Evolutionary conservation across 1,140 invertebrate genomes (phyloP).

Genomic region (Wasmannia auropunctata): DNA sequence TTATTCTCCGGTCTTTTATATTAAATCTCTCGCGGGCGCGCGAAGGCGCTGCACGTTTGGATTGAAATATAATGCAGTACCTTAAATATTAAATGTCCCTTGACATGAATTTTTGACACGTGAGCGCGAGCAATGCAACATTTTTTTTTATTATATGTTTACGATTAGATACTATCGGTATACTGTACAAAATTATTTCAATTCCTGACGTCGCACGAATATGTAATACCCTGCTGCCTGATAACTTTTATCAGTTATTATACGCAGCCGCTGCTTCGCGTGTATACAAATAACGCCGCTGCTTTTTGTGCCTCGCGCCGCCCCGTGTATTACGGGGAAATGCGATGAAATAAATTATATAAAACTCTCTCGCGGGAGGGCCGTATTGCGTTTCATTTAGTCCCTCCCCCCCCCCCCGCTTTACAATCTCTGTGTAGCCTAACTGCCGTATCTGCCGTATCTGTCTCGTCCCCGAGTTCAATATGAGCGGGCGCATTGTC

Average conservation of each 20-base stretch:
- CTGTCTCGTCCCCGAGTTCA: constrained; percentile 47
- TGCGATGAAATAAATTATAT: constrained; percentile 55
- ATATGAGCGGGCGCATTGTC: constrained; percentile 61
- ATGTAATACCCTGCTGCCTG: not conserved
- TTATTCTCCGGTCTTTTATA: not conserved
- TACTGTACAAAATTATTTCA: constrained; percentile 15
- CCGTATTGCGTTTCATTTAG: constrained; percentile 54
- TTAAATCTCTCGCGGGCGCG: not conserved
- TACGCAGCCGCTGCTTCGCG: constrained; percentile 6
- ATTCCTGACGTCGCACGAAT: not conserved
- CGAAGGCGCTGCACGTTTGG: not conserved
- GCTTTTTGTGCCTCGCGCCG: constrained; percentile 1
- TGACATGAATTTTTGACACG: not conserved
- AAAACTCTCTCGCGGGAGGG: constrained; percentile 30
- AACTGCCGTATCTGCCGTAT: constrained; percentile 39
- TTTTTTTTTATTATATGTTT: too few relatives aligned
- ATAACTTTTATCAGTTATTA: constrained; percentile 22
- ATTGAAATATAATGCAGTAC: not conserved
- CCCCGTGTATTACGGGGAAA: not conserved
- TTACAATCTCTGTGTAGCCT: constrained; percentile 33
- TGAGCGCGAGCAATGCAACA: not conserved
- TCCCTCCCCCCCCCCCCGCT: too few relatives aligned
- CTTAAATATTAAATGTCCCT: not conserved
- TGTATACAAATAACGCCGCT: constrained; percentile 22
- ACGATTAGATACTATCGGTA: not conserved